These are phyloP conservation scores for Galaxias olidus DNA, from an alignment of 2,797 vertebrate genomes.

Conservation along the genomic window DNA sequence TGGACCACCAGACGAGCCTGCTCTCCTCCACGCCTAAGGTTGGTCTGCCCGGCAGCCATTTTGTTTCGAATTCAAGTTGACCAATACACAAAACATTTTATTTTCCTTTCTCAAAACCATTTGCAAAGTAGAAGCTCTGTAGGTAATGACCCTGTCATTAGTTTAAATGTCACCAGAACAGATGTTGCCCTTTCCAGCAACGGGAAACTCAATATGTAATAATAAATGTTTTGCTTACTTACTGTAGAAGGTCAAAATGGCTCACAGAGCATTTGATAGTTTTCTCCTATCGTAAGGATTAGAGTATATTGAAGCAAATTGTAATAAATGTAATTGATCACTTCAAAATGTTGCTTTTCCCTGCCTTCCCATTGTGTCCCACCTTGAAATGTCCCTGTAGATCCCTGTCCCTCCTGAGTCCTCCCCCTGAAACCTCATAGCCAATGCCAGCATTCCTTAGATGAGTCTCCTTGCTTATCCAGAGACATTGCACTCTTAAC, in stretches of 20 bases:
- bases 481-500: too few species aligned
- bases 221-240: conserved; percentile 29
- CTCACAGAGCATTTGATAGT: neutral
- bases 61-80: too few species aligned
- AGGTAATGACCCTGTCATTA: conserved; percentile 18
- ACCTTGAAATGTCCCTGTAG: too few species aligned
- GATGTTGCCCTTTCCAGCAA: conserved; percentile 29
- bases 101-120: neutral
- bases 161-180: conserved; percentile 23
- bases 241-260: conserved; percentile 42
- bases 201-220: conserved; percentile 10
- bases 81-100: neutral
- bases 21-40: conserved; percentile 84
- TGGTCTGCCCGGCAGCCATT: conserved; percentile 33
- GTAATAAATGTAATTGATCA: too few species aligned
- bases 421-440: too few species aligned
- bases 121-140: neutral
- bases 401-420: too few species aligned
- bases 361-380: too few species aligned
- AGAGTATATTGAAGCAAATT: too few species aligned
- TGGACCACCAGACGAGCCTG: conserved; percentile 69
- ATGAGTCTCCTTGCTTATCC: too few species aligned
- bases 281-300: too few species aligned
- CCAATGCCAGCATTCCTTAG: too few species aligned
- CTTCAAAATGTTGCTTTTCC: too few species aligned